Percentiles rank a stretch among this genome's conserved stretches.
Evolutionary conservation across 2,113 vertebrate species (phyloP).

Genomic region (Tor tambroides): DNA sequence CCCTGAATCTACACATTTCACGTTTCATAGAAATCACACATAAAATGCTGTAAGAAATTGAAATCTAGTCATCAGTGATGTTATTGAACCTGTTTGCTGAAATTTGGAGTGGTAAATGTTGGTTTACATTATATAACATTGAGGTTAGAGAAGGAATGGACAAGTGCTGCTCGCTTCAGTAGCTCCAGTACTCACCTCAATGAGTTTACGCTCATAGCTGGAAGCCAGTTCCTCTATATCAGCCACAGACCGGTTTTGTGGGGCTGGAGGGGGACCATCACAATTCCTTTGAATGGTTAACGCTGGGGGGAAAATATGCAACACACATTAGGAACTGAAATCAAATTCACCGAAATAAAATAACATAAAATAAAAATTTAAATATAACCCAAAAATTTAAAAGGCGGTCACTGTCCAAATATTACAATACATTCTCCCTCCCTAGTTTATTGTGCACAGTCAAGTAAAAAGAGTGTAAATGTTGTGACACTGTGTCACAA

Average conservation of each 20-base stretch:
- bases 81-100: not conserved
- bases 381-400: not conserved
- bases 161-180: not conserved
- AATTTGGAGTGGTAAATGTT: not conserved
- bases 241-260: slow-evolving; percentile 85
- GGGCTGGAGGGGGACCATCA: slow-evolving; percentile 79
- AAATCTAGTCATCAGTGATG: not conserved
- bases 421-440: no score
- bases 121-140: not conserved
- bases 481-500: not conserved
- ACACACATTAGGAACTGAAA: not conserved
- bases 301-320: slow-evolving; percentile 61
- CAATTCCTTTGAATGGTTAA: slow-evolving; percentile 72
- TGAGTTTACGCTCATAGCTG: slow-evolving; percentile 94
- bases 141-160: not conserved
- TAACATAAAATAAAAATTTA: not conserved
- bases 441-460: not conserved
- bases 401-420: no score
- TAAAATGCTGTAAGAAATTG: not conserved
- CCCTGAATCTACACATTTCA: not conserved
- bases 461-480: not conserved
- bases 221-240: slow-evolving; percentile 90
- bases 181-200: slow-evolving; percentile 84
- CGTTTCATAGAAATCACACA: not conserved
- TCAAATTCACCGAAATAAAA: not conserved